Conservation (phyloP, 2,797 vertebrate species). For the Ptychobarbus kaznakovi region DNA sequence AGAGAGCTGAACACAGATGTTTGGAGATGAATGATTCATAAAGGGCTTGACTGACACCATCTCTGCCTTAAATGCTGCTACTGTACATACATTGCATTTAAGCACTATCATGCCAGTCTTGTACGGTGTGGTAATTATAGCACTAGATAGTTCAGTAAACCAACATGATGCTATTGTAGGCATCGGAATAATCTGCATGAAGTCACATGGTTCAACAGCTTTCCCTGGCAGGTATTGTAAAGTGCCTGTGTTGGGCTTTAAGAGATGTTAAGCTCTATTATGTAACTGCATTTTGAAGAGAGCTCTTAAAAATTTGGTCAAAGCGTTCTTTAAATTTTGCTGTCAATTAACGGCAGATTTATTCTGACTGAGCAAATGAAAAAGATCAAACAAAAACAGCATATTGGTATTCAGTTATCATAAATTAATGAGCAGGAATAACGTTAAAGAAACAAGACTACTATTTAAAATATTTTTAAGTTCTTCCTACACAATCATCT, state of each 20-base stretch:
- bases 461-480: constrained; percentile 23
- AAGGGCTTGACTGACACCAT: constrained; percentile 31
- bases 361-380: neutral
- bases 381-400: neutral
- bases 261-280: constrained; percentile 19
- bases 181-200: neutral
- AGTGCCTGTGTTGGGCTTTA: neutral
- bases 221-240: neutral
- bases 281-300: constrained; percentile 8
- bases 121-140: neutral
- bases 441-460: neutral
- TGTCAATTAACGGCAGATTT: neutral
- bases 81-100: neutral
- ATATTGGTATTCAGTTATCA: neutral
- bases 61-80: neutral
- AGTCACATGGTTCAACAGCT: neutral
- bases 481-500: constrained; percentile 60
- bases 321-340: constrained; percentile 3
- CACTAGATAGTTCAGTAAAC: neutral
- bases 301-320: constrained; percentile 5
- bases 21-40: constrained; percentile 46
- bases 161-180: neutral
- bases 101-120: neutral
- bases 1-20: constrained; percentile 50
- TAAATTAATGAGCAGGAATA: constrained; percentile 5